phyloP scores from a whole-genome alignment of 30 jellyfish, hydroid and myxozoan species.

The Cassiopea xamachana region DNA sequence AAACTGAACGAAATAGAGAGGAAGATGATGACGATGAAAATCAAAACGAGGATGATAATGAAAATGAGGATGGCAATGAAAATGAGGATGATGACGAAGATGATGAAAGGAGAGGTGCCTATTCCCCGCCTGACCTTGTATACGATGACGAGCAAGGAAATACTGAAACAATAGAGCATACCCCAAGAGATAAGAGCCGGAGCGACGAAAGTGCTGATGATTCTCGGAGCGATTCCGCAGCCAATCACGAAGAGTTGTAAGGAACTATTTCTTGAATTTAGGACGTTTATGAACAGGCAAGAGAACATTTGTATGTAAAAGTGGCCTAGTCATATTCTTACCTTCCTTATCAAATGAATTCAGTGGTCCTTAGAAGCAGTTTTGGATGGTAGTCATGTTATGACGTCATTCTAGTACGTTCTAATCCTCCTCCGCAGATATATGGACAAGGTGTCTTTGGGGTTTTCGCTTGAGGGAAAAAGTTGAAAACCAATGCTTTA shows the following conservation, averaged over 20 bases:
- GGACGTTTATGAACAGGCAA: too few relatives aligned
- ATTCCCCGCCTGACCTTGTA: conserved; percentile 31
- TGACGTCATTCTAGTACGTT: too few relatives aligned
- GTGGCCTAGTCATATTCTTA: too few relatives aligned
- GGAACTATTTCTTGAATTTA: neutral
- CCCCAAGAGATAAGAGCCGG: neutral
- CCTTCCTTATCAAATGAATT: too few relatives aligned
- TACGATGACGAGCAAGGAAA: conserved; percentile 53
- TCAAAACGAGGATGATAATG: too few relatives aligned
- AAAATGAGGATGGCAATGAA: neutral
- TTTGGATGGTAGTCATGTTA: too few relatives aligned
- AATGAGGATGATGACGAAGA: conserved; percentile 25
- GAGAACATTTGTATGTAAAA: too few relatives aligned
- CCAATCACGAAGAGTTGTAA: conserved; percentile 6
- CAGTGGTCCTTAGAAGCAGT: too few relatives aligned
- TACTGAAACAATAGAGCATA: conserved; percentile 5
- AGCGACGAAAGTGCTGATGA: neutral
- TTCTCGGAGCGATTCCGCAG: neutral
- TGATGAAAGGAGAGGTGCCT: neutral
- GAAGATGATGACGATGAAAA: conserved; percentile 29
- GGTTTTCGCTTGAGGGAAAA: too few relatives aligned
- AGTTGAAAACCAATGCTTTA: too few relatives aligned
- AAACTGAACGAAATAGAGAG: neutral
- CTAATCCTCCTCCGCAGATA: too few relatives aligned
- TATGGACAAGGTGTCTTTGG: too few relatives aligned